A percentile compares a stretch with the other conserved stretches of the same genome.
phyloP scores from a whole-genome alignment of 2,113 vertebrate genomes.

The Eurypyga helias region DNA sequence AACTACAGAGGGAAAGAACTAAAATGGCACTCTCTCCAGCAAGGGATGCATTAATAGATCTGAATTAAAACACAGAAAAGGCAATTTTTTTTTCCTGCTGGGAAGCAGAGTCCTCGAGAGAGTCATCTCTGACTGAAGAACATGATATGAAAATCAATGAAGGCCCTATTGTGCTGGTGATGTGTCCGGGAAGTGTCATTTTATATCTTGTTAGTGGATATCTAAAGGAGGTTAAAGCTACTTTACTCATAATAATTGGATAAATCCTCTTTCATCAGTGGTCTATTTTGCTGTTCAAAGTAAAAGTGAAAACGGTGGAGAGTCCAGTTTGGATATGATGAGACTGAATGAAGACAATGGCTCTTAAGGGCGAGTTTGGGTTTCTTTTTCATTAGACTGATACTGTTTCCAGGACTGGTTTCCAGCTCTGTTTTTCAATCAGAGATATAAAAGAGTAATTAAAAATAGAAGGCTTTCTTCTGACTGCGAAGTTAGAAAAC shows the following conservation, averaged over 20 bases:
- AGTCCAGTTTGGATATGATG: conserved; percentile 7
- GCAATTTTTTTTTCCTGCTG: conserved; percentile 81
- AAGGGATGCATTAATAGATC: conserved; percentile 78
- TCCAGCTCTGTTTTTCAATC: not conserved
- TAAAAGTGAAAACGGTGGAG: conserved; percentile 47
- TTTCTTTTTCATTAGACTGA: not conserved
- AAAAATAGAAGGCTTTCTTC: conserved; percentile 22
- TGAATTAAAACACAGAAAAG: conserved; percentile 80
- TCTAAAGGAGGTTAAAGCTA: conserved; percentile 78
- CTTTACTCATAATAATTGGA: conserved; percentile 79
- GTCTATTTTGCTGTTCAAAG: conserved; percentile 64
- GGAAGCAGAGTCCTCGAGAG: conserved; percentile 79
- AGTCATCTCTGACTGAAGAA: conserved; percentile 77
- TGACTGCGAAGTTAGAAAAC: not conserved
- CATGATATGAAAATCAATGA: conserved; percentile 87
- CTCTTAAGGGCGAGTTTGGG: not conserved
- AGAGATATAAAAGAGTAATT: conserved; percentile 10
- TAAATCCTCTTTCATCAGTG: conserved; percentile 75
- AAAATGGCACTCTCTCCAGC: conserved; percentile 79
- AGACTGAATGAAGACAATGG: conserved; percentile 26
- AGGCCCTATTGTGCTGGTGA: conserved; percentile 75
- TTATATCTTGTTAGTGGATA: conserved; percentile 77
- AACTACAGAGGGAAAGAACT: conserved; percentile 73
- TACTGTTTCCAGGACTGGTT: conserved; percentile 4
- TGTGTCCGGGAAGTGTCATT: conserved; percentile 84